Percentiles rank a stretch among this genome's conserved stretches.
Conservation (phyloP, 2,797 vertebrate species). For the Chiloscyllium punctatum region DNA sequence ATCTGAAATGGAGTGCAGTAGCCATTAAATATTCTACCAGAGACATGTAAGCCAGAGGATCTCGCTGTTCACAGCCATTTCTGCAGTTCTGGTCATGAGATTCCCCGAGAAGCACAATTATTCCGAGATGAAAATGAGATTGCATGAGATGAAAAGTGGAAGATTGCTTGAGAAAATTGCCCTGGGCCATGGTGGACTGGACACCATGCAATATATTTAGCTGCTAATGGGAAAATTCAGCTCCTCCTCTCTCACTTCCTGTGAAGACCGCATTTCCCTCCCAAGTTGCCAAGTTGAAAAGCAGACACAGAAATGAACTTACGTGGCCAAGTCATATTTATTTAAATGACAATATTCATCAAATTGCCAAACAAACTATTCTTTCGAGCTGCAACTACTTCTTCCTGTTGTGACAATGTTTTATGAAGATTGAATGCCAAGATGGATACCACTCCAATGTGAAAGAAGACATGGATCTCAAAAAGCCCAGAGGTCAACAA, state of each 20-base stretch:
- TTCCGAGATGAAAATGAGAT: too few relatives aligned
- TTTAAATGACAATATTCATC: background rate
- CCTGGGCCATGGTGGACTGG: too few relatives aligned
- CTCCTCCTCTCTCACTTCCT: background rate
- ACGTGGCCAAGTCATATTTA: background rate
- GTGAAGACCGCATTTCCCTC: background rate
- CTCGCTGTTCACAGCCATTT: too few relatives aligned
- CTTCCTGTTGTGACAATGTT: background rate
- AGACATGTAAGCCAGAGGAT: too few relatives aligned
- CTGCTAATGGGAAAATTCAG: too few relatives aligned
- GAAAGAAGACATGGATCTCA: background rate
- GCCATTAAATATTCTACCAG: too few relatives aligned
- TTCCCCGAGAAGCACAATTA: too few relatives aligned
- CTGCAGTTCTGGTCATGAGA: too few relatives aligned
- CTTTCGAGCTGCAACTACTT: background rate
- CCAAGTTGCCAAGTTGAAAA: background rate
- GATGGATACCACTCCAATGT: background rate
- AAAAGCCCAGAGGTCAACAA: background rate
- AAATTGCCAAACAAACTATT: background rate
- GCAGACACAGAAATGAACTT: background rate
- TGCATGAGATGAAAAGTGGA: too few relatives aligned
- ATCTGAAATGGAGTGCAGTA: too few relatives aligned
- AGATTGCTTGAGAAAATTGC: too few relatives aligned
- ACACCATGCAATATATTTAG: too few relatives aligned
- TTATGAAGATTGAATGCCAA: background rate